Evolutionary conservation across 2,797 vertebrate genomes (phyloP).

Genomic region (Gila robusta): DNA sequence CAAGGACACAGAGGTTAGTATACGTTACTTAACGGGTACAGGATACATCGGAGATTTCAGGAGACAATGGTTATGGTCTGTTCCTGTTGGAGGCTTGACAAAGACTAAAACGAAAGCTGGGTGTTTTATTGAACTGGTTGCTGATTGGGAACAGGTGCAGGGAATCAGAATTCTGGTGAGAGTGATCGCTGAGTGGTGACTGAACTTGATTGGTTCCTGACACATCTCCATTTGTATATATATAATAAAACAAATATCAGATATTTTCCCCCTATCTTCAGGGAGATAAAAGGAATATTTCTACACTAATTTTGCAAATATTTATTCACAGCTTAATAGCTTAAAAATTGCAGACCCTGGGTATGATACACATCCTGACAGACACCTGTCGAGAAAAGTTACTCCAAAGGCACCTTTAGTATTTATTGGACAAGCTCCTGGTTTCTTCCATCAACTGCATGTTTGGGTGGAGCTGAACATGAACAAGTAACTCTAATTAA

Average conservation of each 20-base stretch:
- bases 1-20: too few relatives aligned
- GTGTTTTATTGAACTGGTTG: too few relatives aligned
- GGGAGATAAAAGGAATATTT: constrained; percentile 42
- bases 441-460: constrained; percentile 71
- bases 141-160: too few relatives aligned
- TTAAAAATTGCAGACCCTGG: not conserved
- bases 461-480: constrained; percentile 72
- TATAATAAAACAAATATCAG: not conserved
- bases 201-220: too few relatives aligned
- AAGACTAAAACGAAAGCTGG: too few relatives aligned
- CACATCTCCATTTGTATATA: not conserved
- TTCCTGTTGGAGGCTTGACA: too few relatives aligned
- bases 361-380: constrained; percentile 49
- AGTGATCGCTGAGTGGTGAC: too few relatives aligned
- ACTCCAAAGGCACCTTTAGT: constrained; percentile 66
- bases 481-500: constrained; percentile 84
- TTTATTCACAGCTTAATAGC: constrained; percentile 30
- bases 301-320: constrained; percentile 45
- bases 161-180: too few relatives aligned
- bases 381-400: constrained; percentile 56
- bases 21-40: too few relatives aligned
- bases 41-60: too few relatives aligned
- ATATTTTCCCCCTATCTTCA: constrained; percentile 47
- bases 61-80: too few relatives aligned
- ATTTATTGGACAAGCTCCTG: constrained; percentile 50